Evolutionary conservation across 1,140 invertebrate genomes (phyloP).

Genomic region (Drosophila parvula): DNA sequence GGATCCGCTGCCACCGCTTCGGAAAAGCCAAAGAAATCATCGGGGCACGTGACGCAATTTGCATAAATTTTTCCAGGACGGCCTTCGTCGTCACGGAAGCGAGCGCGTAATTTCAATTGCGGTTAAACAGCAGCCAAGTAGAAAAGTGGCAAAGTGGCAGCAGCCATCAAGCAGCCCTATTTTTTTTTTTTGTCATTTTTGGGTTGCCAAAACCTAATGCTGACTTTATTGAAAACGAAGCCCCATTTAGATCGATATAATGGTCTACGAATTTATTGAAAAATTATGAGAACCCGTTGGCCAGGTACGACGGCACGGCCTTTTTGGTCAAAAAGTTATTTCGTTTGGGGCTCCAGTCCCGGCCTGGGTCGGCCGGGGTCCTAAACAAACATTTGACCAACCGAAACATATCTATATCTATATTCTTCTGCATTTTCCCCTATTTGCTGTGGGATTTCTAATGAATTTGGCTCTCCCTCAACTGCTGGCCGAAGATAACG

Average conservation of each 20-base stretch:
- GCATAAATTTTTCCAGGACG: conserved; percentile 73
- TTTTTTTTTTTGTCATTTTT: conserved; percentile 4
- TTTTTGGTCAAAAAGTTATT: conserved; percentile 57
- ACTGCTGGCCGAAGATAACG: conserved; percentile 74
- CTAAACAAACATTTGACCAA: conserved; percentile 73
- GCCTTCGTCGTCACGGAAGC: conserved; percentile 67
- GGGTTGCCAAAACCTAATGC: conserved; percentile 59
- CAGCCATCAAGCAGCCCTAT: conserved; percentile 33
- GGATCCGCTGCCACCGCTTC: conserved; percentile 12
- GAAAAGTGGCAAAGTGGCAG: conserved; percentile 68
- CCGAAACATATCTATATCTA: conserved; percentile 51
- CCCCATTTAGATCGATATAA: conserved; percentile 52
- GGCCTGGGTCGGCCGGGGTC: conserved; percentile 16
- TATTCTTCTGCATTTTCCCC: conserved; percentile 50
- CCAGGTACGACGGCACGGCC: conserved; percentile 1
- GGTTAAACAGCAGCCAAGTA: conserved; percentile 81
- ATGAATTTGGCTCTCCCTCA: conserved; percentile 60
- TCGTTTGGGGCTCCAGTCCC: neutral
- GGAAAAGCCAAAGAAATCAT: conserved; percentile 76
- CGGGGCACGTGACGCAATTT: conserved; percentile 83
- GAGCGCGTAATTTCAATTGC: conserved; percentile 81
- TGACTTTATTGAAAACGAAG: conserved; percentile 73
- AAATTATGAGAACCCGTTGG: conserved; percentile 65
- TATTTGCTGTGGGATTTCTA: conserved; percentile 79
- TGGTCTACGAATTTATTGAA: conserved; percentile 69